phyloP scores from a whole-genome alignment of 2,113 vertebrate species.

The Dascyllus trimaculatus region DNA sequence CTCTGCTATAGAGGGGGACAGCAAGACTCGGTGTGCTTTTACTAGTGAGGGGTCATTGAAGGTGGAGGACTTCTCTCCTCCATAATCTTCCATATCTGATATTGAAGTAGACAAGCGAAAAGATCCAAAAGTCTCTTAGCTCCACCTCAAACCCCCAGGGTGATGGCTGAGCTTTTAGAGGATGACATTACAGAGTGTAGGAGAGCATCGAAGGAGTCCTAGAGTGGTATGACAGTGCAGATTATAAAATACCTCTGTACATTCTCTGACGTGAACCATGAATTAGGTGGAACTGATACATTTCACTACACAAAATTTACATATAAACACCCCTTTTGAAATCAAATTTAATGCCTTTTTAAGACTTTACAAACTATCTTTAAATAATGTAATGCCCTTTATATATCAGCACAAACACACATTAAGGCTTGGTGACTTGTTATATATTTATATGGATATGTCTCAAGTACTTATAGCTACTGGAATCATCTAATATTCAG shows the following conservation, averaged over 20 bases:
- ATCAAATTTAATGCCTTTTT: too few species aligned
- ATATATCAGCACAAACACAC: not conserved
- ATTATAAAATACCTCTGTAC: slow-evolving; percentile 4
- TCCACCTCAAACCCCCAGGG: slow-evolving; percentile 19
- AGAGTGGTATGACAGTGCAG: slow-evolving; percentile 2
- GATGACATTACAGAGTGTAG: slow-evolving; percentile 8
- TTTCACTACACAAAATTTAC: not conserved
- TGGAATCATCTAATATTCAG: too few species aligned
- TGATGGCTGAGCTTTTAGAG: slow-evolving; percentile 34
- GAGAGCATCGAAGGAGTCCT: not conserved
- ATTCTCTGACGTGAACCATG: not conserved
- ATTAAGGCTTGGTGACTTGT: not conserved
- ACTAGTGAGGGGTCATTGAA: slow-evolving; percentile 37
- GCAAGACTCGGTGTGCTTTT: slow-evolving; percentile 21
- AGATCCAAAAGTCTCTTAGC: slow-evolving; percentile 34
- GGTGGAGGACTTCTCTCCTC: slow-evolving; percentile 29
- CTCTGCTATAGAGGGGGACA: not conserved
- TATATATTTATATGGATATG: too few species aligned
- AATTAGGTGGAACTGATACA: not conserved
- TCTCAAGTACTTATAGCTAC: too few species aligned
- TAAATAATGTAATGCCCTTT: too few species aligned
- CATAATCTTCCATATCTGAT: slow-evolving; percentile 46
- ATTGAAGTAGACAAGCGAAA: slow-evolving; percentile 42
- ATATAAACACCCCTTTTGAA: not conserved
- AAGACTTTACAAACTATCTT: too few species aligned